Conservation (phyloP, 2,113 vertebrate genomes). For the Protomyctophum bolini region DNA sequence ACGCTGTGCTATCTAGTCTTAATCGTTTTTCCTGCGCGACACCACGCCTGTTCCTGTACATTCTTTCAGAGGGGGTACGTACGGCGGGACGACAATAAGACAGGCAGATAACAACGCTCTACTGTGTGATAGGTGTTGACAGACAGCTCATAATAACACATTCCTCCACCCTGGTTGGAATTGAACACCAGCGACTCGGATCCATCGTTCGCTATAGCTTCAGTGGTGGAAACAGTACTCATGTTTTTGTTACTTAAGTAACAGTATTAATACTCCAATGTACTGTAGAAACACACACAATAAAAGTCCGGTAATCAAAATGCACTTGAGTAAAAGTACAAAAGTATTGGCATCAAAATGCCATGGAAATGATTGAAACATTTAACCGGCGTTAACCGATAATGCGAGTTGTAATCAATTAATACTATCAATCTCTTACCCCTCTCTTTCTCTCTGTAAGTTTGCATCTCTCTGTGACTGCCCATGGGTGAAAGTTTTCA, state of each 20-base stretch:
- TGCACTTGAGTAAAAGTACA: too few relatives aligned
- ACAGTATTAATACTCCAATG: neutral
- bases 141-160: slow-evolving; percentile 18
- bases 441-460: too few relatives aligned
- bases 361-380: too few relatives aligned
- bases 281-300: neutral
- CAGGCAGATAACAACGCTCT: slow-evolving; percentile 16
- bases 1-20: slow-evolving; percentile 38
- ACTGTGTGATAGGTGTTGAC: slow-evolving; percentile 42
- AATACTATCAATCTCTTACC: too few relatives aligned
- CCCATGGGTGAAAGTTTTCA: too few relatives aligned
- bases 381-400: too few relatives aligned
- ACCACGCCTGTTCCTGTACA: neutral
- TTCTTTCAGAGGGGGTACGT: neutral
- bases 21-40: slow-evolving; percentile 48
- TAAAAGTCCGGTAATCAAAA: too few relatives aligned
- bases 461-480: neutral
- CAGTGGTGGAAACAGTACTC: too few relatives aligned
- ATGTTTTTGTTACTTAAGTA: neutral
- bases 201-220: slow-evolving; percentile 15
- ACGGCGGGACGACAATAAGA: neutral
- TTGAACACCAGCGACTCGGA: neutral
- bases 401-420: too few relatives aligned
- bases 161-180: slow-evolving; percentile 12
- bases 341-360: too few relatives aligned